Evolutionary conservation across 30 jellyfish, hydroid and myxozoan genomes (phyloP), one percentile per base, ranked within the genome.

Genomic region (Sanderia malayensis): DNA sequence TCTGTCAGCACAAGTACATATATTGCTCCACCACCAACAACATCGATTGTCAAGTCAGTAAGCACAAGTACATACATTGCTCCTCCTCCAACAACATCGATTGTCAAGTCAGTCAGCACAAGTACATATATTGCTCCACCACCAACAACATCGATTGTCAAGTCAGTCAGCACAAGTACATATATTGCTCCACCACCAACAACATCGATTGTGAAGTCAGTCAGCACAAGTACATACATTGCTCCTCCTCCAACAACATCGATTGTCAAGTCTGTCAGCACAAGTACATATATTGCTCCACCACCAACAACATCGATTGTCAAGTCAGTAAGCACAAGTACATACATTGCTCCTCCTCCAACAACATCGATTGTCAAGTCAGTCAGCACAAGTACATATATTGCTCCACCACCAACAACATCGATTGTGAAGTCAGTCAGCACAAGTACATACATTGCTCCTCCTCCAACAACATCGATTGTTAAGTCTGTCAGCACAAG

Each of bases 341-440:
- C 52, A 37, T 37, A 37, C 13, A 13, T 37, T 37, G 52, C 52
- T 37, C 52, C 52, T 4, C 52, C 52, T 4, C 52, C 52, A 37
- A 37, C 52, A 37, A 37, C 52, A 37, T 37, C 52, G 13, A 37
- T 37, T 37, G 52, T 37, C 10, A 37, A 6, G 13, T 37, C 52
- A 6, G 52, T 37, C 10, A 37, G 52, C 52, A 37, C 52, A 37
- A 37, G 52, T 13, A 4, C 52, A 37, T 37, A 37, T 37, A 13
- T 37, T 37, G 52, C 52, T 37, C 52, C 52, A 37, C 52, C 52
- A 37, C 52, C 52, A 29, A 66, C 74, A 0, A 45, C 83, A 27
- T 10, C 85, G 22, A 28, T 69, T n/a, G 58, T 77, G 25, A 65
- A n/a, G 0, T 67, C 89, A 2, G 17, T 67, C 18, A 77, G 32